Evolutionary conservation across 2,797 vertebrate species (phyloP).

Genomic region (Takifugu ocellatus): DNA sequence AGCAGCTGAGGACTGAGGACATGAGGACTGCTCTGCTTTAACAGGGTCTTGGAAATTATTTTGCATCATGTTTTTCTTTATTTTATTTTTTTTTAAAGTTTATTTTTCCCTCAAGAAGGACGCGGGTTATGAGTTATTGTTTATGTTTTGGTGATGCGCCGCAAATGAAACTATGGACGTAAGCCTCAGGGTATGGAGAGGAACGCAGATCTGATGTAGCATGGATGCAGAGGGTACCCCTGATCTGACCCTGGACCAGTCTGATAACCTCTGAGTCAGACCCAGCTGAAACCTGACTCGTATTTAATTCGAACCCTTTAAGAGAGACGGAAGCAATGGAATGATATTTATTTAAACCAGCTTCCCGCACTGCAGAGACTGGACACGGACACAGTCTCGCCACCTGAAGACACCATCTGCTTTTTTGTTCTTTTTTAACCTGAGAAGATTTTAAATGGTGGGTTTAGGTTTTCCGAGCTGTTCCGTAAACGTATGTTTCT

Average conservation of each 20-base stretch:
- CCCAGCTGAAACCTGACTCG: conserved; percentile 23
- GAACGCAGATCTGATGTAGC: conserved; percentile 74
- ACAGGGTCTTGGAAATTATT: conserved; percentile 68
- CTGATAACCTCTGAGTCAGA: conserved; percentile 50
- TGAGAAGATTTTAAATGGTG: conserved; percentile 30
- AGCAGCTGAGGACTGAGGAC: conserved; percentile 15
- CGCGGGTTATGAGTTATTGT: conserved; percentile 39
- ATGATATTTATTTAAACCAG: conserved; percentile 34
- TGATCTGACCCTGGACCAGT: conserved; percentile 37
- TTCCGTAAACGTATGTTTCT: conserved; percentile 37
- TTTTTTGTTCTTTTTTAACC: conserved; percentile 56
- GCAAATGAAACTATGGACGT: conserved; percentile 55
- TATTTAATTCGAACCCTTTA: conserved; percentile 61
- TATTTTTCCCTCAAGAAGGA: conserved; percentile 52
- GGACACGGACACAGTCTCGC: conserved; percentile 26
- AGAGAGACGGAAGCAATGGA: conserved; percentile 41
- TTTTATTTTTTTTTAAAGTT: conserved; percentile 35
- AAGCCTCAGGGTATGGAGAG: conserved; percentile 80
- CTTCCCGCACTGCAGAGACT: conserved; percentile 53
- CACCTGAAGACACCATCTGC: conserved; percentile 28
- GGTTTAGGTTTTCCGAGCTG: conserved; percentile 30
- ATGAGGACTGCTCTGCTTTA: conserved; percentile 38
- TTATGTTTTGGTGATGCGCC: conserved; percentile 52
- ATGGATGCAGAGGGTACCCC: conserved; percentile 54
- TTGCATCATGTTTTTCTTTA: conserved; percentile 57